Evolutionary conservation across 92 coral and sea anemone species (phyloP), one percentile per base, ranked within the genome.

Genomic region (Paragorgia papillata): DNA sequence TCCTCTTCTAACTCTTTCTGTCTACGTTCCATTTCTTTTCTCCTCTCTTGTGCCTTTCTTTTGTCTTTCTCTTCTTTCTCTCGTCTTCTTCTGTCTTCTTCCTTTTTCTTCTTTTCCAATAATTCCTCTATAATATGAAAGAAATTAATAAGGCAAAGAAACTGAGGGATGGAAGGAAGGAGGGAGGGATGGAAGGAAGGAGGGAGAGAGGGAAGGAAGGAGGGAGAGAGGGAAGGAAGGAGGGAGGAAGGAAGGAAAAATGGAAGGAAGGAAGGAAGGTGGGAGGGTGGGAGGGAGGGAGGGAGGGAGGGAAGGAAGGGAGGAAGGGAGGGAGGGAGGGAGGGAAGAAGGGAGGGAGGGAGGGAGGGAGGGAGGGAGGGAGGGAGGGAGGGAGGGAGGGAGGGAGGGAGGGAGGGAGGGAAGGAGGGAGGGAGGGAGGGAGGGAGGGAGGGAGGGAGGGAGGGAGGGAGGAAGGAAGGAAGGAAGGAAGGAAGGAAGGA

Each of bases 401-500:
- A 73, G 55, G 26, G 62, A 73, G 30, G 46, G 35, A 73, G 51
- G 48, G 39, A 73, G 20, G 0, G 59, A 28, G 43, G 19, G 27
- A 73, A 54, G 1, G 29, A 26, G 9, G 4, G 21, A 50, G 31
- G 41, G 62, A 7, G 14, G 26, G 33, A 9, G 13, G 40, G 55
- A 32, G 35, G 20, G 10, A 9, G n/a, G 17, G 29, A 20, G 31
- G 78, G 50, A 10, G 32, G 20, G 17, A 51, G 58, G 58, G 6
- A 17, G 58, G 27, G 27, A 55, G 50, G 46, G 54, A 57, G 20
- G 44, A 57, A 30, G 20, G 44, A 31, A 54, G n/a, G 55, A 32
- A 57, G 5, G 44, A 74, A 55, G 20, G 66, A 51, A 54, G 29
- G 66, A 71, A 53, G 44, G 64, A 73, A 73, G 29, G 49, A 53